Conservation (phyloP, 2,888 invertebrate species). For the Cheilosia scutellata region DNA sequence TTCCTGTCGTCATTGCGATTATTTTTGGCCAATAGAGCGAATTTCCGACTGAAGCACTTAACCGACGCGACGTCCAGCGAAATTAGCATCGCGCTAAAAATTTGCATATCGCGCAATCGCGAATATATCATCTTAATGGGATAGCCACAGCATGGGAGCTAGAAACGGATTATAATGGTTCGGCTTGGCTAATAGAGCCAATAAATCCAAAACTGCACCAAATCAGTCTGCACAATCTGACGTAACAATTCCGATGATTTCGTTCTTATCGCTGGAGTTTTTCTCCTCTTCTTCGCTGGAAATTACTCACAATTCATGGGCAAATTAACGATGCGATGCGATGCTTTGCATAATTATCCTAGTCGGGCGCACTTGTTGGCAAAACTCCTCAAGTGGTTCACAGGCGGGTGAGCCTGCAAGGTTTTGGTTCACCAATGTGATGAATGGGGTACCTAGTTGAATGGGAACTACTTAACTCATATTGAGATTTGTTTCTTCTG, state of each 20-base stretch:
- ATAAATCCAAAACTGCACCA: slow-evolving; percentile 70
- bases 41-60: slow-evolving; percentile 17
- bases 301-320: slow-evolving; percentile 66
- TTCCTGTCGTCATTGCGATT: background rate
- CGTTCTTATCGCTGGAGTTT: slow-evolving; percentile 58
- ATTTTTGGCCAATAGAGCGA: background rate
- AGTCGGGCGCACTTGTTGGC: slow-evolving; percentile 28
- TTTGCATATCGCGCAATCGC: slow-evolving; percentile 74
- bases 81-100: slow-evolving; percentile 62
- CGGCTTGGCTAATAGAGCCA: slow-evolving; percentile 71
- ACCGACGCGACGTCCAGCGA: slow-evolving; percentile 5
- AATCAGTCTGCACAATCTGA: slow-evolving; percentile 73
- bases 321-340: slow-evolving; percentile 63
- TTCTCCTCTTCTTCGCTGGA: slow-evolving; percentile 18
- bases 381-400: slow-evolving; percentile 38
- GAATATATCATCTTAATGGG: slow-evolving; percentile 74
- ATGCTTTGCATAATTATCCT: slow-evolving; percentile 74
- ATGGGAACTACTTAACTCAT: slow-evolving; percentile 25
- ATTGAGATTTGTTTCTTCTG: slow-evolving; percentile 8
- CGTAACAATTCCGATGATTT: slow-evolving; percentile 71
- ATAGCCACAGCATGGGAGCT: slow-evolving; percentile 44
- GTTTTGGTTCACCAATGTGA: slow-evolving; percentile 33
- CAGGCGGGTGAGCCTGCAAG: slow-evolving; percentile 23
- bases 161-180: slow-evolving; percentile 37
- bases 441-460: slow-evolving; percentile 41